Evolutionary conservation across 2,113 vertebrate species (phyloP), one percentile per base, ranked within the genome.

Genomic region (Paradisaea rubra): DNA sequence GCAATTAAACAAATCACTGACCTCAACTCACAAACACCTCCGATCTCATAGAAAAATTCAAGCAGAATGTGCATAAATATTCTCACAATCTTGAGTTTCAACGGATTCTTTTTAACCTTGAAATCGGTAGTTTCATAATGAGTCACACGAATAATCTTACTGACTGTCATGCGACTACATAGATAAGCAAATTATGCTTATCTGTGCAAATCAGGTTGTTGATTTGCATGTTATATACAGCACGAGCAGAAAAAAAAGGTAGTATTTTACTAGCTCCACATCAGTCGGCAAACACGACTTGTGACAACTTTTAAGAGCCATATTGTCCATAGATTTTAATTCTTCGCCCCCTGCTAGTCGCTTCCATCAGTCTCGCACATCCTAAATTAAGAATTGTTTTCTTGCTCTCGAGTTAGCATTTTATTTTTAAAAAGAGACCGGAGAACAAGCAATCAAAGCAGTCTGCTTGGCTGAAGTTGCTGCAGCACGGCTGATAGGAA

Each of bases 291-390:
- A 78, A 44, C 6, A 35, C 0, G 4, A 60, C 76, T 57, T 41
- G 23, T 0, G 1, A 71, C 23, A 72, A 56, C 18, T 81, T 87
- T 68, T 11, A 56, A 71, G 44, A 78, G 35, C 52, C 7, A 7
- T 42, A 39, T 33, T 22, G 66, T 57, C 84, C 71, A 53, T 45
- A 41, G 64, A 68, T 57, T 77, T 91, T 68, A 85, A 77, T 41
- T 76, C 68, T 59, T 81, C 1, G 0, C 17, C 41, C 39, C 21
- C 28, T 31, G 20, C 47, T 41, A 35, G 33, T 64, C 0, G 0
- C 27, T 89, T 73, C 68, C 6, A 8, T 57, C 53, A 54, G 66
- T 63, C 79, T 73, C 39, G 3, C 68, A 23, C 64, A 11, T 83
- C 56, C 52, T 64, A 88, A 74, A 71, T 31, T 66, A 74, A 57